Percentiles rank a stretch among this genome's conserved stretches.
Conservation (phyloP, 2,888 invertebrate genomes). For the Drosophila vallismaia region DNA sequence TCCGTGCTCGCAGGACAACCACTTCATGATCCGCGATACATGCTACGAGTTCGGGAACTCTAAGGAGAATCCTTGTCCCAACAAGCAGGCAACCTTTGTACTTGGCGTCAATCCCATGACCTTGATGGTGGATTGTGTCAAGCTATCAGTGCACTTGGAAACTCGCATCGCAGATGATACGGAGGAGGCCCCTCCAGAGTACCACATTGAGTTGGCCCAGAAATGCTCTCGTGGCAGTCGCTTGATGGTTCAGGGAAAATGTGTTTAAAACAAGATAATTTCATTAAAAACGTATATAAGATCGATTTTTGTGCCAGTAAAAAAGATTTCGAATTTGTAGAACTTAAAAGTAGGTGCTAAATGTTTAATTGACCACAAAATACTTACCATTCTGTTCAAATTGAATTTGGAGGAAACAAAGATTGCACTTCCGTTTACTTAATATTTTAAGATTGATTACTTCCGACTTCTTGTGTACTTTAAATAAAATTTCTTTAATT, state of each 20-base stretch:
- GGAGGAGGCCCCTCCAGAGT: conserved; percentile 58
- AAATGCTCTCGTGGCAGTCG: conserved; percentile 78
- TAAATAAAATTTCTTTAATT: not conserved
- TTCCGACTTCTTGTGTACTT: not conserved
- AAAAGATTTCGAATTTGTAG: not conserved
- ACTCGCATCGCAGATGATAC: conserved; percentile 79
- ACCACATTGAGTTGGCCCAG: conserved; percentile 64
- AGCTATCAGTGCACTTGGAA: conserved; percentile 68
- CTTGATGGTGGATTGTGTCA: conserved; percentile 86
- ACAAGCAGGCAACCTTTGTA: conserved; percentile 82
- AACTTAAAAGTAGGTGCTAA: not conserved
- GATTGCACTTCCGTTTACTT: not conserved
- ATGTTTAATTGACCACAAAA: not conserved
- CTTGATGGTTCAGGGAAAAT: conserved; percentile 68
- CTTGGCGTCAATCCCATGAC: conserved; percentile 87
- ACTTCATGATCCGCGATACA: conserved; percentile 82
- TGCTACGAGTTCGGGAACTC: conserved; percentile 77
- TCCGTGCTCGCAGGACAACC: conserved; percentile 86
- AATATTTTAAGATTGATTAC: not conserved
- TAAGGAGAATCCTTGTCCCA: conserved; percentile 74
- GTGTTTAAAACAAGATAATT: conserved; percentile 37
- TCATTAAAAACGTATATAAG: not conserved
- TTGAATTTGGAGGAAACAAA: not conserved
- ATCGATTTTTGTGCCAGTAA: not conserved
- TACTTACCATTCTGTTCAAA: conserved; percentile 1